These are phyloP conservation scores for Sternotherus odoratus DNA, from an alignment of 2,797 vertebrate species.

Conservation along the genomic window DNA sequence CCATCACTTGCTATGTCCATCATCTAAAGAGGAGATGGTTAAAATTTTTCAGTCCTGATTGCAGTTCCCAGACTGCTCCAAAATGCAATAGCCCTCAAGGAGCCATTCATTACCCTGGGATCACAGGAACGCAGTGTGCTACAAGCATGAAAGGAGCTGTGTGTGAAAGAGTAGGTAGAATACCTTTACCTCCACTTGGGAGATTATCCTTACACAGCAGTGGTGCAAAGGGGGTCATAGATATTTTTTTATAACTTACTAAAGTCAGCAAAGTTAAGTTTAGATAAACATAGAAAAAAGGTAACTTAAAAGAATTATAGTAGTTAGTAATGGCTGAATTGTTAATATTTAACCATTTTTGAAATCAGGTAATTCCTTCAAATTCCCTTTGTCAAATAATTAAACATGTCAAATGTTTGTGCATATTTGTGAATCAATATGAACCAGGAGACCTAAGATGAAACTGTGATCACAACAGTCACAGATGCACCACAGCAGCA, in stretches of 20 bases:
- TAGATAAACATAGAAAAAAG: neutral
- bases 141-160: neutral
- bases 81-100: neutral
- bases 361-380: neutral
- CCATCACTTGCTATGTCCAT: neutral
- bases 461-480: neutral
- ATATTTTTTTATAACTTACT: neutral
- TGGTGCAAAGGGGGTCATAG: neutral
- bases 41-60: neutral
- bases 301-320: neutral
- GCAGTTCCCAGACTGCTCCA: neutral
- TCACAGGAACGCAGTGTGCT: neutral
- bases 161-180: neutral
- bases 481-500: slow-evolving; percentile 21
- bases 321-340: neutral
- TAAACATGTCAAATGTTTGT: neutral
- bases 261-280: neutral
- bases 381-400: neutral
- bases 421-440: neutral
- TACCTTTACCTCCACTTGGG: neutral
- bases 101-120: neutral
- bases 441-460: neutral
- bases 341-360: neutral
- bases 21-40: neutral
- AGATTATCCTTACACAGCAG: neutral